phyloP scores from a whole-genome alignment of 2,888 invertebrate species.

The Lymantria dispar region DNA sequence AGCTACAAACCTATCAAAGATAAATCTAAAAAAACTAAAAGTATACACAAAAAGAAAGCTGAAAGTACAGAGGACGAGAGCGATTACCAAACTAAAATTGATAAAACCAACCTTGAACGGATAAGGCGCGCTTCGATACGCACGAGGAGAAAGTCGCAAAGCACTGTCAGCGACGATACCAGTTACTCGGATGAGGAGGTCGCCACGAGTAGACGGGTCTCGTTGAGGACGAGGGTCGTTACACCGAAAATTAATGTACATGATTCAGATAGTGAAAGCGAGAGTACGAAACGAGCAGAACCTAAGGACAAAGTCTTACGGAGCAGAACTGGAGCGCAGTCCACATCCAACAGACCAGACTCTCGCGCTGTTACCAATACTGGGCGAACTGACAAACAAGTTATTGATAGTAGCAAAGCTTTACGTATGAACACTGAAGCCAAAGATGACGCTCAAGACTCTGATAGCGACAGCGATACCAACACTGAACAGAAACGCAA shows the following conservation, averaged over 20 bases:
- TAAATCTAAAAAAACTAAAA: background rate
- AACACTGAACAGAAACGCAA: too few relatives aligned
- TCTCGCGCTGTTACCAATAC: background rate
- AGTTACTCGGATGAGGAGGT: background rate
- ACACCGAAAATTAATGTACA: background rate
- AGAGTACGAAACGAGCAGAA: background rate
- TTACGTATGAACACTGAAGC: too few relatives aligned
- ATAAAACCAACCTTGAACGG: background rate
- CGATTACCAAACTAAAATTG: background rate
- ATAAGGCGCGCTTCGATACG: background rate
- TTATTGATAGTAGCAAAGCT: too few relatives aligned
- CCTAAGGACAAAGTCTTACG: background rate
- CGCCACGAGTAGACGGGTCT: background rate
- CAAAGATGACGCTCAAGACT: too few relatives aligned
- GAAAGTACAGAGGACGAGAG: slow-evolving; percentile 8
- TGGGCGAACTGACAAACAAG: too few relatives aligned
- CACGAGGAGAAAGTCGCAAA: background rate
- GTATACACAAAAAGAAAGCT: too few relatives aligned
- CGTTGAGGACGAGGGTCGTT: background rate
- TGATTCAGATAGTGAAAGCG: slow-evolving; percentile 1
- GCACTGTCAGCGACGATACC: background rate
- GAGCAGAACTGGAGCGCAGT: background rate
- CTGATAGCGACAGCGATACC: too few relatives aligned
- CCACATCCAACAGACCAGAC: background rate
- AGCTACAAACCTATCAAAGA: background rate